Evolutionary conservation across 2,113 vertebrate species (phyloP).

Genomic region (Elephas maximus): DNA sequence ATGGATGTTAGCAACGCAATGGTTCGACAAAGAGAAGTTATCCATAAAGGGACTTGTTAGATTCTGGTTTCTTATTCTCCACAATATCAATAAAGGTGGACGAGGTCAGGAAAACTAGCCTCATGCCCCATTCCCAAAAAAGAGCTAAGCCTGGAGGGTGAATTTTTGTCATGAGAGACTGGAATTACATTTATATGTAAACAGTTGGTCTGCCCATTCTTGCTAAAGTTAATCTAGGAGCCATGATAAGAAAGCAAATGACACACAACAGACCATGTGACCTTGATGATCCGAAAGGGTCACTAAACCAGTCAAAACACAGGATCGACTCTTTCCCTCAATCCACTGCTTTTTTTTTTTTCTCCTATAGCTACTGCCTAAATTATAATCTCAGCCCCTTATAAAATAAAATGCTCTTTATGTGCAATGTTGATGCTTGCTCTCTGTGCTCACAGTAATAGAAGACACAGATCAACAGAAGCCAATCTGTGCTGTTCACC

Average conservation of each 20-base stretch:
- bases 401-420: not conserved
- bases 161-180: not conserved
- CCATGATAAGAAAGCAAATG: not conserved
- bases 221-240: not conserved
- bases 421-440: not conserved
- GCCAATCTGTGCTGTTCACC: not conserved
- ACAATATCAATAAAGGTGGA: not conserved
- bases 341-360: not conserved
- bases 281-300: not conserved
- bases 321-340: not conserved
- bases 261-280: not conserved
- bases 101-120: not conserved
- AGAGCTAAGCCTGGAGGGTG: not conserved
- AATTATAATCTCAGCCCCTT: not conserved
- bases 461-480: not conserved
- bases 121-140: not conserved
- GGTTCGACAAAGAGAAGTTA: not conserved
- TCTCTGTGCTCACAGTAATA: not conserved
- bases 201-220: not conserved
- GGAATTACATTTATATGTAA: not conserved
- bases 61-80: not conserved
- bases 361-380: not conserved
- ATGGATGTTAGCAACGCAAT: not conserved
- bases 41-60: not conserved
- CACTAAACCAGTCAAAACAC: not conserved